Percentiles rank a stretch among this genome's conserved stretches.
Evolutionary conservation across 2,888 invertebrate genomes (phyloP).

Genomic region (Hirudinaria manillensis): DNA sequence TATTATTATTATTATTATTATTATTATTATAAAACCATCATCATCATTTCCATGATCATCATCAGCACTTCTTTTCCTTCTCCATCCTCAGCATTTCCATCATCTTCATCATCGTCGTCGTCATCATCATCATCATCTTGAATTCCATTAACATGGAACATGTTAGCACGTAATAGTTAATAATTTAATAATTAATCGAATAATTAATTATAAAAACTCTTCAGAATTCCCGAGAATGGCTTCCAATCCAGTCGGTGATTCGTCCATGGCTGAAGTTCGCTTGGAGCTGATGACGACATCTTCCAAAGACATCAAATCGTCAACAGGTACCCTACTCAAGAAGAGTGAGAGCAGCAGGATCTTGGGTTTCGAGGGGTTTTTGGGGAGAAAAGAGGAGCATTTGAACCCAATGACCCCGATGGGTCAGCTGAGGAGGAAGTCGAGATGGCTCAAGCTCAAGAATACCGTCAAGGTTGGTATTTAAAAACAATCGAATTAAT

Average conservation of each 20-base stretch:
- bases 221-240: too few relatives aligned
- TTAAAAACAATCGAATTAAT: neutral
- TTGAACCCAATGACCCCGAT: too few relatives aligned
- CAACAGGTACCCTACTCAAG: neutral
- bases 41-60: neutral
- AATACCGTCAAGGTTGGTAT: slow-evolving; percentile 30
- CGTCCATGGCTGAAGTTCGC: neutral
- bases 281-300: neutral
- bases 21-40: too few relatives aligned
- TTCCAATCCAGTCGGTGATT: neutral
- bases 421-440: slow-evolving; percentile 19
- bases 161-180: slow-evolving; percentile 3
- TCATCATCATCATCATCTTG: slow-evolving; percentile 22
- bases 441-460: slow-evolving; percentile 32
- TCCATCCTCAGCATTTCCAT: slow-evolving; percentile 11
- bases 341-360: neutral
- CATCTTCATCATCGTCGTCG: slow-evolving; percentile 2
- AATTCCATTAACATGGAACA: neutral
- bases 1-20: too few relatives aligned
- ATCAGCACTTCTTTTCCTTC: neutral
- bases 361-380: neutral
- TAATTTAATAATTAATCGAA: neutral
- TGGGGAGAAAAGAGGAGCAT: neutral
- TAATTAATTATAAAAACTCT: neutral
- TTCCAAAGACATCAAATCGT: neutral